Conservation (phyloP, 2,888 invertebrate genomes). For the Mystacides longicornis region DNA sequence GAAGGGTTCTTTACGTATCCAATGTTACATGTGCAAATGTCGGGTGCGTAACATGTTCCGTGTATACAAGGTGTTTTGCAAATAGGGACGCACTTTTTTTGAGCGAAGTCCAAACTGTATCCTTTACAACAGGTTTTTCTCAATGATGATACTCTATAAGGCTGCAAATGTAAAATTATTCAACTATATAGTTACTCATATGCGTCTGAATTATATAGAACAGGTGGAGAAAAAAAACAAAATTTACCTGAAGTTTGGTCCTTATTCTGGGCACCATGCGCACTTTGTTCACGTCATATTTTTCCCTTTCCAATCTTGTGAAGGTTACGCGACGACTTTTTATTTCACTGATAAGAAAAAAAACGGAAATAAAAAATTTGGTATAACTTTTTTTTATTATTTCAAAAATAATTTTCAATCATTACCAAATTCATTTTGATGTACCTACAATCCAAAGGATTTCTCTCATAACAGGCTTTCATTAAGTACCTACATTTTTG, state of each 20-base stretch:
- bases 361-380: no score
- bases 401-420: no score
- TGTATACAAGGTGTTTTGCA: not conserved
- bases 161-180: not conserved
- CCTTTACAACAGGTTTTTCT: not conserved
- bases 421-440: no score
- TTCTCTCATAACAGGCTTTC: no score
- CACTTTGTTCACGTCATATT: not conserved
- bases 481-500: no score
- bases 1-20: not conserved
- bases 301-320: not conserved
- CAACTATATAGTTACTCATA: not conserved
- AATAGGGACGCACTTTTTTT: not conserved
- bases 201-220: not conserved
- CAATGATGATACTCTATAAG: not conserved
- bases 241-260: not conserved
- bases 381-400: no score
- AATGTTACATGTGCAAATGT: slow-evolving; percentile 1
- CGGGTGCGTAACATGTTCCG: not conserved
- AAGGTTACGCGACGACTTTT: not conserved
- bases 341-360: not conserved
- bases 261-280: not conserved
- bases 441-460: no score
- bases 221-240: not conserved
- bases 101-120: not conserved